Percentiles rank a stretch among this genome's conserved stretches.
phyloP scores from a whole-genome alignment of 1,140 invertebrate species.

The Drosophila rufa region DNA sequence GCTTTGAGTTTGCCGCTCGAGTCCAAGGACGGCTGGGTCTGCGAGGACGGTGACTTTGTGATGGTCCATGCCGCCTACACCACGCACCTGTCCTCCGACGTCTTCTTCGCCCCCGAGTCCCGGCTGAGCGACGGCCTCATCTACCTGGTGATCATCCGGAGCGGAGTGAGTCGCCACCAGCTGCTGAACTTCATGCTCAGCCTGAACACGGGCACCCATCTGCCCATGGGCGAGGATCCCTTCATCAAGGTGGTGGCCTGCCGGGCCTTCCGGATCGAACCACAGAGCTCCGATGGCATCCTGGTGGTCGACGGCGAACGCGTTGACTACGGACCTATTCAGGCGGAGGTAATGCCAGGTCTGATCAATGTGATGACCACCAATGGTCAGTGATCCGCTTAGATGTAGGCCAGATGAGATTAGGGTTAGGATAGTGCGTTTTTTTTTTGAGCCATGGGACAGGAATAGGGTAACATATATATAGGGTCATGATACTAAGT shows the following conservation, averaged over 20 bases:
- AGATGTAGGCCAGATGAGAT: not conserved
- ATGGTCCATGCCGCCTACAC: conserved; percentile 95
- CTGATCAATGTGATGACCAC: conserved; percentile 90
- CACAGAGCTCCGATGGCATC: conserved; percentile 88
- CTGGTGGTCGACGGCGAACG: conserved; percentile 96
- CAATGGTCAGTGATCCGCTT: conserved; percentile 26
- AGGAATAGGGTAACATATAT: not conserved
- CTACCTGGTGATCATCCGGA: conserved; percentile 93
- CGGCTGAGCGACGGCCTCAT: conserved; percentile 95
- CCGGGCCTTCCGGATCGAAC: conserved; percentile 95
- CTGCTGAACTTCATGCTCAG: conserved; percentile 91
- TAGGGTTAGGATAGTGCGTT: not conserved
- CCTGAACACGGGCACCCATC: conserved; percentile 91
- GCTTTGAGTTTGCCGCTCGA: conserved; percentile 87
- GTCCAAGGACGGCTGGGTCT: conserved; percentile 88
- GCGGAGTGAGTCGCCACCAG: conserved; percentile 90
- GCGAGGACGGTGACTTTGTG: conserved; percentile 94
- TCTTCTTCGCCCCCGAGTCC: conserved; percentile 93
- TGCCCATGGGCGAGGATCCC: conserved; percentile 85
- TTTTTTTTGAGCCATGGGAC: not conserved
- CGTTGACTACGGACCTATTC: conserved; percentile 93
- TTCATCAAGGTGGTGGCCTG: conserved; percentile 91
- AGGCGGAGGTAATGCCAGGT: conserved; percentile 95
- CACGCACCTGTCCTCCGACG: conserved; percentile 94
- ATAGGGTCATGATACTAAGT: not conserved